Base-by-base conservation (phyloP, 2,888 invertebrate genomes). In the Latheticus oryzae region DNA sequence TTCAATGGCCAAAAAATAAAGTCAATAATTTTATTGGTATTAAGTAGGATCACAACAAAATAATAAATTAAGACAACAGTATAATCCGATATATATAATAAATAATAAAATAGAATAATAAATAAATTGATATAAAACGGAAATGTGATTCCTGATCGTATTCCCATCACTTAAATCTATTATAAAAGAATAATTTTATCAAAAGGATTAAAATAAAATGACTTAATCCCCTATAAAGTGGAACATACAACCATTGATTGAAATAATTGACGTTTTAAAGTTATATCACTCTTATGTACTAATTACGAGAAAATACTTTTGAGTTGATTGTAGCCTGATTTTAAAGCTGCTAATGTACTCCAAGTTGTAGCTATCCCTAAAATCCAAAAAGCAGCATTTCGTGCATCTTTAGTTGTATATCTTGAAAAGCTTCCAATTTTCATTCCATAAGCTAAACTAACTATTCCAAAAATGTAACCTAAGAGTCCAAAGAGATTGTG, bases 401-500 rank as follows among this genome's bases (percentile, higher is more conserved):
- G 35, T n/a, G 60, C 54, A 11, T 45, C 38, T 1, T 47, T 33
- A 3, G 64, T 55, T 1, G 60, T 17, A 21, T 30, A 9, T 12
- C 23, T 5, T 8, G 35, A 16, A 16, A 28, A 37, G 63, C 53
- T 7, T 16, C 11, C 3, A 5, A 7, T 21, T 13, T 59, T n/a
- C 4, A 69, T 13, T 11, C 64, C 64, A 3, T 60, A 48, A 15
- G 32, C 43, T 2, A 70, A 47, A 28, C 66, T 62, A 1, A 60
- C 64, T 7, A 70, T 53, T 16, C 71, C 71, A 12, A 66, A 52
- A 17, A 47, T 42, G 45, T 65, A 71, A 5, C 62, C 65, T 2
- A 60, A 38, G 3, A 66, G 43, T 7, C 70, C 71, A 5, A 70
- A 26, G 5, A 68, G 32, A 45, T 67, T 69, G 35, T 71, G 71